phyloP scores from a whole-genome alignment of 2,113 vertebrate genomes.

The Grus americana region DNA sequence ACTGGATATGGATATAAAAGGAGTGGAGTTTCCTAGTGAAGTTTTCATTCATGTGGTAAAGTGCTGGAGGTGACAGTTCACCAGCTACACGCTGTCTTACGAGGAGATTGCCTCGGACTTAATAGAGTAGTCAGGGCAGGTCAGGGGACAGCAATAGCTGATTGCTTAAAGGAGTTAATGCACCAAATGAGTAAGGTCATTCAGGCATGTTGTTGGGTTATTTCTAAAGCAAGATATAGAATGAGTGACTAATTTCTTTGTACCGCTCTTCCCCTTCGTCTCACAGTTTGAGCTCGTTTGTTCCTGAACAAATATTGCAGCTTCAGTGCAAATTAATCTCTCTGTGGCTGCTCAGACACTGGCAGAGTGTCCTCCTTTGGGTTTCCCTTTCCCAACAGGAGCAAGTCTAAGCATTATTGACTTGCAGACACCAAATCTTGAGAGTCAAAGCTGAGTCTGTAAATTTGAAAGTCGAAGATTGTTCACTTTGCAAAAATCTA shows the following conservation, averaged over 20 bases:
- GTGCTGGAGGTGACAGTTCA: constrained; percentile 56
- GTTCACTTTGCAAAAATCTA: neutral
- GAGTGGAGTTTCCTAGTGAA: neutral
- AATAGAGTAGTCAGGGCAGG: neutral
- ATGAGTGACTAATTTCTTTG: neutral
- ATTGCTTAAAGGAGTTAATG: constrained; percentile 33
- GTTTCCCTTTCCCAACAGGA: neutral
- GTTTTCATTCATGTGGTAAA: constrained; percentile 52
- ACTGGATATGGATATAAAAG: constrained; percentile 41
- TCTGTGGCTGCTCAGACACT: neutral
- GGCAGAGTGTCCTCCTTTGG: neutral
- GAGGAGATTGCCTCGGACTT: neutral
- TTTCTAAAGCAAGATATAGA: neutral
- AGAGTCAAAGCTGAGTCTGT: neutral
- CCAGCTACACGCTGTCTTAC: constrained; percentile 11
- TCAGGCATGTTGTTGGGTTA: neutral
- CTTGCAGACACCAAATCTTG: neutral
- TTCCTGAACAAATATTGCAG: neutral
- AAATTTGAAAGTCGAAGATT: neutral
- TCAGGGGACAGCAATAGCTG: neutral
- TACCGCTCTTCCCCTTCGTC: neutral
- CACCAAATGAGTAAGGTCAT: constrained; percentile 20
- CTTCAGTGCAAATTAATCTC: neutral
- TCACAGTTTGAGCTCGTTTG: neutral
- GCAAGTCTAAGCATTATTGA: neutral